These are phyloP conservation scores for Chloroclysta siterata DNA, from an alignment of 2,888 invertebrate genomes.

Conservation along the genomic window DNA sequence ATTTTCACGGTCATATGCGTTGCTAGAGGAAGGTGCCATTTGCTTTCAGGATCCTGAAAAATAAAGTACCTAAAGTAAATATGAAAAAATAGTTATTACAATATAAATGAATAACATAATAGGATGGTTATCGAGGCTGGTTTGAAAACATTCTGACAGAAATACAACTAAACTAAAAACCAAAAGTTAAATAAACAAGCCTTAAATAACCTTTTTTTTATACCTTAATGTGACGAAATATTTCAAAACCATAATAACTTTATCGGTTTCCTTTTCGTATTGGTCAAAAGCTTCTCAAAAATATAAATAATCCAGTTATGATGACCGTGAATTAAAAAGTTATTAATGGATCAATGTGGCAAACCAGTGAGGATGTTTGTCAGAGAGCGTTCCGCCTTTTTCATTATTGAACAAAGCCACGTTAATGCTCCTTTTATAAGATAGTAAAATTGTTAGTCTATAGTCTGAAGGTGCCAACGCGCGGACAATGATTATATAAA, in stretches of 20 bases:
- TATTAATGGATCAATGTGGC: constrained; percentile 14
- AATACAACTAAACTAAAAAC: too few relatives aligned
- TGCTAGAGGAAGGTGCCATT: too few relatives aligned
- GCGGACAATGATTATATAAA: constrained; percentile 6
- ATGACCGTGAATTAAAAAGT: constrained; percentile 18
- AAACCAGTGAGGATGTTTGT: constrained; percentile 21
- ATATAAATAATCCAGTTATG: not conserved
- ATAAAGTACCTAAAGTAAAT: too few relatives aligned
- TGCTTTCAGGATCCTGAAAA: not conserved
- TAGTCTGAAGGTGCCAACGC: constrained; percentile 21
- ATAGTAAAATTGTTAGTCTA: not conserved
- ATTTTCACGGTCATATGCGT: constrained; percentile 23
- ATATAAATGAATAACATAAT: too few relatives aligned
- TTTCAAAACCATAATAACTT: too few relatives aligned
- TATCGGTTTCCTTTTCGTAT: too few relatives aligned
- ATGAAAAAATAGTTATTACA: not conserved
- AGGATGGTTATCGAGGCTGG: too few relatives aligned
- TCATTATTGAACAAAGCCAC: constrained; percentile 23
- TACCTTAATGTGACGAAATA: too few relatives aligned
- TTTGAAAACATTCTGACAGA: too few relatives aligned
- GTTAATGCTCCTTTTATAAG: constrained; percentile 9
- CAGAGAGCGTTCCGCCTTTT: constrained; percentile 33
- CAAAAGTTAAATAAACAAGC: too few relatives aligned
- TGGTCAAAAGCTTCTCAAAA: too few relatives aligned
- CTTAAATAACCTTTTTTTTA: too few relatives aligned